phyloP scores from a whole-genome alignment of 2,888 invertebrate species.

The Caenorhabditis japonica region DNA sequence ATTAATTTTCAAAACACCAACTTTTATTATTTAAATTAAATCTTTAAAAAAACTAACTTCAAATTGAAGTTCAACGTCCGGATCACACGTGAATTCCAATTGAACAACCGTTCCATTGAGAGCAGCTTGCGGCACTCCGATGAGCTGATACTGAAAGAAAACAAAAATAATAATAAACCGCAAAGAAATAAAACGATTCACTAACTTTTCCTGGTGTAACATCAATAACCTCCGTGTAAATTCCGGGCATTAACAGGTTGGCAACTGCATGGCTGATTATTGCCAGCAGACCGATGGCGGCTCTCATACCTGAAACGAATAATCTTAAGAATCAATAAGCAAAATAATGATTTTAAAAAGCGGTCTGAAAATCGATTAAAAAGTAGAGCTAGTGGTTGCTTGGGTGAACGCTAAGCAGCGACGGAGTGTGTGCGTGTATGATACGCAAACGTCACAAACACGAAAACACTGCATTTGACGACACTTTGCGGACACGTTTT shows the following conservation, averaged over 20 bases:
- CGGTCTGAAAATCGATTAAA: constrained; percentile 15
- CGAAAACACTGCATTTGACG: constrained; percentile 29
- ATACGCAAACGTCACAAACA: constrained; percentile 34
- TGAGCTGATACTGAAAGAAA: constrained; percentile 70
- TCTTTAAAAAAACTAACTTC: constrained; percentile 51
- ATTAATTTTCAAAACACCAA: too few species aligned
- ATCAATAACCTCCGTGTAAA: constrained; percentile 61
- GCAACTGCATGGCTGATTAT: constrained; percentile 22
- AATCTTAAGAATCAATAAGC: neutral
- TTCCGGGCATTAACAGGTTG: constrained; percentile 68
- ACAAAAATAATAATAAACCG: neutral
- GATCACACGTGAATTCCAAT: constrained; percentile 67
- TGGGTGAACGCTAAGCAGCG: neutral
- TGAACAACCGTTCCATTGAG: constrained; percentile 74
- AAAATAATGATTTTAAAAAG: neutral
- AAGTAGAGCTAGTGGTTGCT: constrained; percentile 1
- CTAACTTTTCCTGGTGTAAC: constrained; percentile 55
- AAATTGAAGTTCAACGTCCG: constrained; percentile 67
- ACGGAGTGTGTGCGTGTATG: constrained; percentile 7
- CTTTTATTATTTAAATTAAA: neutral
- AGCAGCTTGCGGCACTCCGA: constrained; percentile 75
- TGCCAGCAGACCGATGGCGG: constrained; percentile 27
- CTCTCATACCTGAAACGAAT: constrained; percentile 48
- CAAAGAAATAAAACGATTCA: neutral
- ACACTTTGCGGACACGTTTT: constrained; percentile 27